phyloP scores from a whole-genome alignment of 37 sponge, comb jelly and placozoan species.

The Chondrilla cf. caribensis region DNA sequence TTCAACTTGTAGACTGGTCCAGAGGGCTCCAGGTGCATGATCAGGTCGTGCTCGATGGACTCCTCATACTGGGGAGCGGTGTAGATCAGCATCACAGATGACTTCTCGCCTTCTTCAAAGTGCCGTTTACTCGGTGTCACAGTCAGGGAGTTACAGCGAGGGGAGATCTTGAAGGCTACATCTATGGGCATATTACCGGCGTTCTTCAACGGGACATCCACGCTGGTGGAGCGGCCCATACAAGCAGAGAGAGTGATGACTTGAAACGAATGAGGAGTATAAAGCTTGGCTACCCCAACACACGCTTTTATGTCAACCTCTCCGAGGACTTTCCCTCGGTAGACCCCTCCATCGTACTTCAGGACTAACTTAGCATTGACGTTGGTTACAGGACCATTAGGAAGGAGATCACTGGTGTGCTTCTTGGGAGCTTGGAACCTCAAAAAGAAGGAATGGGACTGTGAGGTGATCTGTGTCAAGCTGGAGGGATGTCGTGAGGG shows the following conservation, averaged over 20 bases:
- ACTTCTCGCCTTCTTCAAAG: constrained; percentile 31
- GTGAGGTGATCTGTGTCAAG: background rate
- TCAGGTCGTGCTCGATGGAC: background rate
- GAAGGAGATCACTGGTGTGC: background rate
- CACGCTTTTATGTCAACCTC: constrained; percentile 37
- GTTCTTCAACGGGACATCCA: constrained; percentile 59
- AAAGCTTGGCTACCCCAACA: constrained; percentile 60
- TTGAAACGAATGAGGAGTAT: constrained; percentile 38
- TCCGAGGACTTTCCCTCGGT: background rate
- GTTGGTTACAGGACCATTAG: background rate
- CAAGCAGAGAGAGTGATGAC: constrained; percentile 31
- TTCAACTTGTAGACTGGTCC: constrained; percentile 65
- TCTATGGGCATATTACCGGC: constrained; percentile 61
- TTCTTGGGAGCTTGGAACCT: constrained; percentile 11
- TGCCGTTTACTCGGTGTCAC: constrained; percentile 36
- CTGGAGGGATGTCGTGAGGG: background rate
- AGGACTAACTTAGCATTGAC: background rate
- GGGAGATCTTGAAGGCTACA: constrained; percentile 20
- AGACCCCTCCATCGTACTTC: background rate
- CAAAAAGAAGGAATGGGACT: background rate
- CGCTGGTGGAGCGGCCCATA: constrained; percentile 26
- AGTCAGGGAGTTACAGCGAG: constrained; percentile 11
- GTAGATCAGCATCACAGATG: constrained; percentile 17
- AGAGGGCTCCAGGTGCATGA: constrained; percentile 45
- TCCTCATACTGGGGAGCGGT: background rate